Percentiles rank a stretch among this genome's conserved stretches.
phyloP scores from a whole-genome alignment of 37 sponge, comb jelly and placozoan genomes.

The Beroe forskalii region DNA sequence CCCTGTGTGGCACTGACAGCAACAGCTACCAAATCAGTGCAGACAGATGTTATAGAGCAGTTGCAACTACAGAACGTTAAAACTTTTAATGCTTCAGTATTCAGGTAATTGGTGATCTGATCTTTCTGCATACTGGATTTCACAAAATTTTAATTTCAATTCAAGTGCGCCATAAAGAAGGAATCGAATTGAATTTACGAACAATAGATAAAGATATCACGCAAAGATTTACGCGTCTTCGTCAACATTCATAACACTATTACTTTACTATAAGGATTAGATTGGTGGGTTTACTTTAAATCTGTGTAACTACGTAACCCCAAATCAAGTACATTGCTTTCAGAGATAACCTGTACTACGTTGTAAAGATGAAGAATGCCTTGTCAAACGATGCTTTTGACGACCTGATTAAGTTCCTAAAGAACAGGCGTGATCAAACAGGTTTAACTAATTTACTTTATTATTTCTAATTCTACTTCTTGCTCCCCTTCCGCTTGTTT shows the following conservation, averaged over 20 bases:
- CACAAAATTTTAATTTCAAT: no score
- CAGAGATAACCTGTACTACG: conserved; percentile 19
- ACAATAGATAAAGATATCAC: no score
- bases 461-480: background rate
- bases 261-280: no score
- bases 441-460: background rate
- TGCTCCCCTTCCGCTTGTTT: no score
- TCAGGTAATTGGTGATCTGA: conserved; percentile 36
- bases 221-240: no score
- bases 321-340: no score
- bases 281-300: no score
- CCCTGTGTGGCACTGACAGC: conserved; percentile 95
- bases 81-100: conserved; percentile 56
- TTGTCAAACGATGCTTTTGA: background rate
- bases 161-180: no score
- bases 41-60: conserved; percentile 71
- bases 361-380: background rate
- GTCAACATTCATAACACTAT: no score
- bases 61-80: background rate
- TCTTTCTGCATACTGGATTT: no score
- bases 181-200: no score
- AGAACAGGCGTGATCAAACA: conserved; percentile 25
- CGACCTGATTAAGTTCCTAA: background rate
- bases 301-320: no score
- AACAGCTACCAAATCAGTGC: conserved; percentile 88